Percentiles rank a stretch among this genome's conserved stretches.
phyloP scores from a whole-genome alignment of 2,888 invertebrate species.

The Caenorhabditis sinica region DNA sequence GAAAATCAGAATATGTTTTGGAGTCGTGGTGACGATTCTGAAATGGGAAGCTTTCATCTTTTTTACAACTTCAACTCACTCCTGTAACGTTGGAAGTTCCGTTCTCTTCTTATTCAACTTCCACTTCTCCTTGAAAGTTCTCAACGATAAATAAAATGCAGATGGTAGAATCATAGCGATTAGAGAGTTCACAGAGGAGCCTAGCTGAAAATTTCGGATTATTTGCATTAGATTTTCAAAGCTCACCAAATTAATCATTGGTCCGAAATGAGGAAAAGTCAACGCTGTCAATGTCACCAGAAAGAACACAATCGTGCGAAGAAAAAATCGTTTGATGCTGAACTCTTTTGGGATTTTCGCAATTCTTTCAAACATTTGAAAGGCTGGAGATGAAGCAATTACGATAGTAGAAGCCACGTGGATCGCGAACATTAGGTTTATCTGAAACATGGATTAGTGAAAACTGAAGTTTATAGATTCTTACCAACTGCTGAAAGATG shows the following conservation, averaged over 20 bases:
- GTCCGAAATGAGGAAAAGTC: slow-evolving; percentile 79
- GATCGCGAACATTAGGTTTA: slow-evolving; percentile 81
- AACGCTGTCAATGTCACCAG: slow-evolving; percentile 74
- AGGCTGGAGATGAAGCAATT: slow-evolving; percentile 79
- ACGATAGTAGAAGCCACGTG: slow-evolving; percentile 81
- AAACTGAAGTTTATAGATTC: background rate
- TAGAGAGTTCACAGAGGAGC: slow-evolving; percentile 68
- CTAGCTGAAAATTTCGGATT: slow-evolving; percentile 43
- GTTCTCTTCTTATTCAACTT: slow-evolving; percentile 19
- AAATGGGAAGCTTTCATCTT: background rate
- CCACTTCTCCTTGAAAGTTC: slow-evolving; percentile 28
- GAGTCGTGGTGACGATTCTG: slow-evolving; percentile 32
- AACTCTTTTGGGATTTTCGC: slow-evolving; percentile 73
- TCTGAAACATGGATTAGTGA: background rate
- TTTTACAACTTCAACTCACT: slow-evolving; percentile 1
- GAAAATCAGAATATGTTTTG: slow-evolving; percentile 68
- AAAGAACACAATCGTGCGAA: slow-evolving; percentile 73
- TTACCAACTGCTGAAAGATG: slow-evolving; percentile 69
- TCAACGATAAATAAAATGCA: slow-evolving; percentile 70
- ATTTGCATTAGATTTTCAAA: background rate
- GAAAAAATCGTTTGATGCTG: slow-evolving; percentile 71
- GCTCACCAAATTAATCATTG: slow-evolving; percentile 72
- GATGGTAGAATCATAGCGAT: slow-evolving; percentile 72
- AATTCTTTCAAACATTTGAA: slow-evolving; percentile 78
- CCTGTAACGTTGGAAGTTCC: slow-evolving; percentile 15